Evolutionary conservation across 2,113 vertebrate species (phyloP).

Genomic region (Edolisoma coerulescens): DNA sequence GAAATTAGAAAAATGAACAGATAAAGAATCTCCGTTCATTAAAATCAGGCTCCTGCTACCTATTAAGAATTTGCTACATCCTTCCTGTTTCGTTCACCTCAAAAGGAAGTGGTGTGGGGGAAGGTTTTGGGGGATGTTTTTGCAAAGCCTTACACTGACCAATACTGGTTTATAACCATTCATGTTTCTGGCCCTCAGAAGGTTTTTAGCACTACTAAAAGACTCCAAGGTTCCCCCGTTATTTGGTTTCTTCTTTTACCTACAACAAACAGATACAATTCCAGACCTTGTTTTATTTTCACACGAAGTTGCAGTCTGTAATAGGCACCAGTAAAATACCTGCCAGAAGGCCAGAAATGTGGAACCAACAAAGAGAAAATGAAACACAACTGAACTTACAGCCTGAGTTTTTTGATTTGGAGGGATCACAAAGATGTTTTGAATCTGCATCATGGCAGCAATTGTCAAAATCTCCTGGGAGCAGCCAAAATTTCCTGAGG

Average conservation of each 20-base stretch:
- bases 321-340: neutral
- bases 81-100: neutral
- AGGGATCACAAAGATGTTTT: conserved; percentile 90
- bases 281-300: neutral
- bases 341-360: neutral
- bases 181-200: neutral
- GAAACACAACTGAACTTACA: conserved; percentile 71
- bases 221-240: neutral
- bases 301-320: neutral
- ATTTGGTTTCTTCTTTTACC: neutral
- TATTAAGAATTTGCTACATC: neutral
- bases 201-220: neutral
- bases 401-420: conserved; percentile 91
- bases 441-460: conserved; percentile 99
- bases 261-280: neutral
- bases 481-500: conserved; percentile 90
- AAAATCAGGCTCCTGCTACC: neutral
- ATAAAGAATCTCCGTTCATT: neutral
- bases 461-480: conserved; percentile 96
- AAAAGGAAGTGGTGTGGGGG: neutral
- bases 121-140: neutral
- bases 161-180: neutral
- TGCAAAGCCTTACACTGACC: neutral
- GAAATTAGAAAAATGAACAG: neutral
- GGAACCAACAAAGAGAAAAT: neutral